A percentile compares a stretch with the other conserved stretches of the same genome.
Conservation (phyloP, 2,888 invertebrate species). For the Labia minor region DNA sequence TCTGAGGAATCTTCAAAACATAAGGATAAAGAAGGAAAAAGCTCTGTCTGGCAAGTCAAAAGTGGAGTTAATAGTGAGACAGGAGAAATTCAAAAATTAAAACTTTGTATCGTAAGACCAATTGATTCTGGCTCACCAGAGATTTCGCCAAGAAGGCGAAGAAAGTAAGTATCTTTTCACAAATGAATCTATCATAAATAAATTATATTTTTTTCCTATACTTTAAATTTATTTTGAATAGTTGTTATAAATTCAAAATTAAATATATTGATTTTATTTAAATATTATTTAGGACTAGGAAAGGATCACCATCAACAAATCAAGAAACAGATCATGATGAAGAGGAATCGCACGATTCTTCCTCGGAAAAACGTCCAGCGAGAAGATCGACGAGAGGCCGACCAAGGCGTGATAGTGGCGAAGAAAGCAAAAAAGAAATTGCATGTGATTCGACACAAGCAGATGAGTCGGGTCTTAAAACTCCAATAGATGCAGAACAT, state of each 20-base stretch:
- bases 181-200: background rate
- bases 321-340: conserved; percentile 19
- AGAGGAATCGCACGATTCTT: conserved; percentile 22
- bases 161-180: conserved; percentile 20
- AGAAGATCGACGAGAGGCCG: background rate
- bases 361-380: background rate
- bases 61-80: conserved; percentile 34
- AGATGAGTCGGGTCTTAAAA: background rate
- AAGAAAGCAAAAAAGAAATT: background rate
- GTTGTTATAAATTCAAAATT: too few relatives aligned
- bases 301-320: background rate
- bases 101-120: conserved; percentile 50
- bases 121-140: conserved; percentile 45
- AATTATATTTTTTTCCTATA: background rate
- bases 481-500: conserved; percentile 13
- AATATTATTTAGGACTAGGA: background rate
- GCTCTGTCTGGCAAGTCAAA: conserved; percentile 40
- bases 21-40: conserved; percentile 32
- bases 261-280: too few relatives aligned
- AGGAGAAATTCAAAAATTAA: conserved; percentile 53
- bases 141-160: conserved; percentile 22
- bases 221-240: too few relatives aligned
- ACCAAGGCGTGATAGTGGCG: background rate
- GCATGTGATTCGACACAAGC: background rate
- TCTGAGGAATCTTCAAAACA: background rate